Percentiles rank a stretch among this genome's conserved stretches.
These are phyloP conservation scores for Dione juno DNA, from an alignment of 2,888 invertebrate species.

Conservation along the genomic window DNA sequence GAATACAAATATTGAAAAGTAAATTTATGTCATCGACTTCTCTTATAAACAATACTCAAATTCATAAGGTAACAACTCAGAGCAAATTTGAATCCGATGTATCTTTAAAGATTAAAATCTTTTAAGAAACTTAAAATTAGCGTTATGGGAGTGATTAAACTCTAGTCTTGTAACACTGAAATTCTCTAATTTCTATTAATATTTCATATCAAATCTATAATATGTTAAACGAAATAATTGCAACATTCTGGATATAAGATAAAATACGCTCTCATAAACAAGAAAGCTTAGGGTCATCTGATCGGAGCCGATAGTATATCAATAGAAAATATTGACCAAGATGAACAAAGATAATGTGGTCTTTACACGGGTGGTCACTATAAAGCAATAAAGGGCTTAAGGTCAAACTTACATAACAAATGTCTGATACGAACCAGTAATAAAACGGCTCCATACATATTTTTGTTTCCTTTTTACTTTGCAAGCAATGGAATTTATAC, in stretches of 20 bases:
- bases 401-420: slow-evolving; percentile 51
- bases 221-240: neutral
- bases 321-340: slow-evolving; percentile 73
- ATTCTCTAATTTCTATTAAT: too few species aligned
- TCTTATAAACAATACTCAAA: too few species aligned
- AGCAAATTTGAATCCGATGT: too few species aligned
- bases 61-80: too few species aligned
- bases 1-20: too few species aligned
- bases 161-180: too few species aligned
- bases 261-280: slow-evolving; percentile 64
- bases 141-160: too few species aligned
- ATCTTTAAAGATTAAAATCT: too few species aligned
- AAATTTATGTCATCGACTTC: too few species aligned
- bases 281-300: slow-evolving; percentile 63
- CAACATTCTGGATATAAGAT: slow-evolving; percentile 39
- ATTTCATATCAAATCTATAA: too few species aligned
- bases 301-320: slow-evolving; percentile 70
- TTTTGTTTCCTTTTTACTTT: slow-evolving; percentile 39
- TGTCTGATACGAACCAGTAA: slow-evolving; percentile 44
- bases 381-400: slow-evolving; percentile 52
- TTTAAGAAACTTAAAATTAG: too few species aligned
- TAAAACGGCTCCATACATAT: slow-evolving; percentile 47
- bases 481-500: slow-evolving; percentile 35
- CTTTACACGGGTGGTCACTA: slow-evolving; percentile 56
- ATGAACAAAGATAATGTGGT: slow-evolving; percentile 62